Evolutionary conservation across 2,888 invertebrate genomes (phyloP).

Genomic region (Eupithecia abbreviata): DNA sequence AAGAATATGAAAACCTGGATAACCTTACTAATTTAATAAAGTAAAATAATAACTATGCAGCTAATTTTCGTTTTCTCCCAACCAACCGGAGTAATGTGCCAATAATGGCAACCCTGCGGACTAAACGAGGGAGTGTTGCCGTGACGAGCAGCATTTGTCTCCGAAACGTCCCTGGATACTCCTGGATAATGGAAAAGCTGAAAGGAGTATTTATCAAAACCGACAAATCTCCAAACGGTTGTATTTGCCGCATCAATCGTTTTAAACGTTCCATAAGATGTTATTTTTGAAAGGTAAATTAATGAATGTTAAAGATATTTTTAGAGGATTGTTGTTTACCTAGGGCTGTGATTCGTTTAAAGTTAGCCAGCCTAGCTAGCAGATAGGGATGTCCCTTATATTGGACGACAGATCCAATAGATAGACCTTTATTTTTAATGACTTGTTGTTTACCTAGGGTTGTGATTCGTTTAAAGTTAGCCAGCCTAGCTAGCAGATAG

Average conservation of each 20-base stretch:
- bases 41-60: neutral
- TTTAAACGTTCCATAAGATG: neutral
- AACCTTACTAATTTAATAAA: neutral
- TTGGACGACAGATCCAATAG: too few species aligned
- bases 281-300: neutral
- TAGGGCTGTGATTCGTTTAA: neutral
- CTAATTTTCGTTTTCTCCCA: neutral
- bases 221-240: conserved; percentile 45
- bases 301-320: neutral
- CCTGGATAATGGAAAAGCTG: conserved; percentile 71
- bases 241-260: conserved; percentile 55
- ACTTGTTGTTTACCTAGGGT: neutral
- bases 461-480: neutral
- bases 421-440: neutral
- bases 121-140: conserved; percentile 74
- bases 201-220: conserved; percentile 76
- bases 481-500: neutral
- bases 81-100: neutral
- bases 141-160: conserved; percentile 75
- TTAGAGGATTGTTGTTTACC: neutral
- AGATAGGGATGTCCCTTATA: too few species aligned
- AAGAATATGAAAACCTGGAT: neutral
- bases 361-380: neutral
- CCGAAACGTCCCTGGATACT: conserved; percentile 42
- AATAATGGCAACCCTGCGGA: conserved; percentile 51